Evolutionary conservation across 2,797 vertebrate genomes (phyloP), one percentile per base, ranked within the genome.

Genomic region (Fratercula arctica): DNA sequence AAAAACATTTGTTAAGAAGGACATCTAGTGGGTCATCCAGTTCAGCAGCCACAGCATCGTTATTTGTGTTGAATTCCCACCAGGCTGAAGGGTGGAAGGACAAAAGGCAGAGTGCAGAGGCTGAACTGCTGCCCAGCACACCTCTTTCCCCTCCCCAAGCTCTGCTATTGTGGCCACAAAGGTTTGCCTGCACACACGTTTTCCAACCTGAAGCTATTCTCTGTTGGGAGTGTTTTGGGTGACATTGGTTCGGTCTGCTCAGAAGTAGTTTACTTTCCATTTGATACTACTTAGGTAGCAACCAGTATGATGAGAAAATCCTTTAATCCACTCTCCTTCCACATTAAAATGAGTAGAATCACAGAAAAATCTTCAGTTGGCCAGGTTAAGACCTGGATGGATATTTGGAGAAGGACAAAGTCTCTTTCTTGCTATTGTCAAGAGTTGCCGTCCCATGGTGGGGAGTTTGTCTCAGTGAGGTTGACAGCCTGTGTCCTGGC

Each of bases 1-100:
- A 84, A 93, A 91, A 95, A 86, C 8, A 84, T 93, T 96, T 97
- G 91, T 96, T 97, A 91, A 96, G 91, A 94, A 95, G 93, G 94
- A 96, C 92, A 95, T 88, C 94, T 96, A 96, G 90, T 95, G 88
- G 91, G 95, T 95, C 85, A 81, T 76, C 85, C 9, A 3, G 28
- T 51, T 96, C 87, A 94, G 83, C 88, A 95, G 73, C 35, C 37
- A 81, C 46, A 60, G n/a, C 24, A 12, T 29, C 8, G 20, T 57
- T 89, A 15, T 26, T 74, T 75, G 23, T 81, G 28, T 75, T 75
- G 60, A 64, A 70, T 68, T 85, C 60, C 63, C 73, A 35, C 13
- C 23, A 75, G 41, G 25, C 8, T 63, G 56, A 87, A 72, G 26
- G 9, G 10, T 48, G 25, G 20, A 85, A 77, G 39, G 68, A 59